A percentile compares a stretch with the other conserved stretches of the same genome.
These are phyloP conservation scores for Numenius arquata DNA, from an alignment of 2,113 vertebrate genomes.

Conservation along the genomic window DNA sequence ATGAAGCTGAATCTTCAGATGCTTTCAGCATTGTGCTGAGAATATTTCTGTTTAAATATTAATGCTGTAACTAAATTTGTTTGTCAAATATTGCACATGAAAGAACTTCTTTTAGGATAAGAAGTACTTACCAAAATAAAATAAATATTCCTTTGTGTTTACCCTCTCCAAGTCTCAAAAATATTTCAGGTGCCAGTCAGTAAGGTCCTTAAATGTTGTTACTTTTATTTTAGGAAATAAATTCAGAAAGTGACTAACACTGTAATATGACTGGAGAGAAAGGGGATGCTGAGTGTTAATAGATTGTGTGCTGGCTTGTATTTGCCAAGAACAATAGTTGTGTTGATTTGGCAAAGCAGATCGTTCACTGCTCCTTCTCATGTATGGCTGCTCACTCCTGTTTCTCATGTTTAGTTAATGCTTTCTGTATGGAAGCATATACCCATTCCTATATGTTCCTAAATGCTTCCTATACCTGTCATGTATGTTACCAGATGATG, in stretches of 20 bases:
- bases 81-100: slow-evolving; percentile 70
- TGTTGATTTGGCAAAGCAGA: not conserved
- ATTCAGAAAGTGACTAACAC: not conserved
- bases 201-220: not conserved
- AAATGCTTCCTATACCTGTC: not conserved
- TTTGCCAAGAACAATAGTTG: not conserved
- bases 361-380: not conserved
- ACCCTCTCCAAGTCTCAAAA: not conserved
- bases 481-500: not conserved
- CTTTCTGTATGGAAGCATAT: not conserved
- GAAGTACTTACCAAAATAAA: slow-evolving; percentile 32
- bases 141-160: not conserved
- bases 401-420: not conserved
- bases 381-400: not conserved
- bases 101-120: slow-evolving; percentile 56
- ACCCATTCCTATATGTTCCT: not conserved
- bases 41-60: slow-evolving; percentile 87
- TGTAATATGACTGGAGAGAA: not conserved
- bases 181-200: not conserved
- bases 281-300: not conserved
- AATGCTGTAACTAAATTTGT: slow-evolving; percentile 71
- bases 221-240: slow-evolving; percentile 34
- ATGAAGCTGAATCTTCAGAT: slow-evolving; percentile 81
- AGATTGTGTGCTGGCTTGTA: not conserved
- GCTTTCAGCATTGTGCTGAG: slow-evolving; percentile 81